Percentiles rank a stretch among this genome's conserved stretches.
phyloP scores from a whole-genome alignment of 1,140 invertebrate genomes.

The Chionoecetes opilio region DNA sequence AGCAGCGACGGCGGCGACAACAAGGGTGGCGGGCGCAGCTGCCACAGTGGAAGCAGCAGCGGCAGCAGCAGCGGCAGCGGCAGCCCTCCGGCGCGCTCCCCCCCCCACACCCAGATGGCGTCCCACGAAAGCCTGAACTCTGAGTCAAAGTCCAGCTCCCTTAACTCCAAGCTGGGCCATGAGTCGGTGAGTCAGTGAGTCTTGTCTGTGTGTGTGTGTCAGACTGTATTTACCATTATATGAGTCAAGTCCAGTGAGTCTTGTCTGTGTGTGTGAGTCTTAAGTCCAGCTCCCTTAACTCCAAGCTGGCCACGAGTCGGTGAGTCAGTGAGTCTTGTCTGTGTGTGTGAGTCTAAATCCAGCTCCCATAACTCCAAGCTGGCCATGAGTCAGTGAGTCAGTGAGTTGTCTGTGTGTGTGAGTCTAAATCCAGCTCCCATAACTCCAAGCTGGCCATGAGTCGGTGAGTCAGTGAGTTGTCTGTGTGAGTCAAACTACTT shows the following conservation, averaged over 20 bases:
- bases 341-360: slow-evolving; percentile 92
- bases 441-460: slow-evolving; percentile 90
- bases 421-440: slow-evolving; percentile 92
- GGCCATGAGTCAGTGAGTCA: slow-evolving; percentile 89
- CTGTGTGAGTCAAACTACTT: too few species aligned
- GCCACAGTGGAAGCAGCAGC: not conserved
- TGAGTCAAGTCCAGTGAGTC: too few species aligned
- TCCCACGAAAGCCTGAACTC: slow-evolving; percentile 89
- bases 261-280: too few species aligned
- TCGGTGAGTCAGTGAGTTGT: slow-evolving; percentile 88
- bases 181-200: slow-evolving; percentile 89
- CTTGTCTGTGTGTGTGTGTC: too few species aligned
- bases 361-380: slow-evolving; percentile 91
- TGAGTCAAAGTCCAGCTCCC: slow-evolving; percentile 92
- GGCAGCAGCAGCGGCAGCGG: slow-evolving; percentile 54
- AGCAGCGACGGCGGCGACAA: slow-evolving; percentile 59
- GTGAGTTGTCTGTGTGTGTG: too few species aligned
- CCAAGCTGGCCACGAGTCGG: too few species aligned
- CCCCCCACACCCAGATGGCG: slow-evolving; percentile 73
- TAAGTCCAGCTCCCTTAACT: too few species aligned
- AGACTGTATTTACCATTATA: too few species aligned
- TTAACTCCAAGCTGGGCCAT: slow-evolving; percentile 90
- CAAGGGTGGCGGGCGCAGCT: slow-evolving; percentile 28
- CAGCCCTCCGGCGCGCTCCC: slow-evolving; percentile 57
- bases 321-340: too few species aligned